Base-by-base conservation (phyloP, 2,888 invertebrate genomes). In the Pasiphila rectangulata region DNA sequence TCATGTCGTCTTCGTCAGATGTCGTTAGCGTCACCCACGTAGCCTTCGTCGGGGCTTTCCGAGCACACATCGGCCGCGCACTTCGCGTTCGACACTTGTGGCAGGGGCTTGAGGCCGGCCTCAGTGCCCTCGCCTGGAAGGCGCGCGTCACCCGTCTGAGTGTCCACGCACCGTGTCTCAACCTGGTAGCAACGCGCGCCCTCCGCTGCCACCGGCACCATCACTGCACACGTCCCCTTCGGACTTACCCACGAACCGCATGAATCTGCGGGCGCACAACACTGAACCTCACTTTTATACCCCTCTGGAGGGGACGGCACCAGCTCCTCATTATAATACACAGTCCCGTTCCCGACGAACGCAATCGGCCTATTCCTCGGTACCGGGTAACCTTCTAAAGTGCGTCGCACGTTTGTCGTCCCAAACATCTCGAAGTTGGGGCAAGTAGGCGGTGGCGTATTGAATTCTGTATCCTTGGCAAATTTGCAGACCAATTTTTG, bases 1-100 rank as follows among this genome's bases (percentile, higher is more conserved):
- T 87, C 84, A 69, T 70, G 81, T 61, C 87, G 84, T 63, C 87
- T 83, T 71, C 89, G 92, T 93, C 93, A 93, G 83, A 93, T 93
- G 70, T 93, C 93, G 66, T 92, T 91, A 51, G 92, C 91, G 68
- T 95, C 96, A 24, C 95, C 96, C 42, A 95, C 96, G 77, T 96
- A 96, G 10, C 95, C 96, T 79, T 96, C 96, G 73, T 96, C 96
- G 23, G 95, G 95, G 79, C 95, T 95, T 68, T 95, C 95, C 10
- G 94, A 93, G 63, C 82, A 91, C 62, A 87, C 89, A 77, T 81
- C 90, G 60, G 79, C 79, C 57, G 83, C 89, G 67, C 83, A 83
- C 69, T 88, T 90, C 64, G 81, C 83, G 67, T 83, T 85, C 52
- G 85, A 80, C 57, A 84, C 81, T 74, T 87, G 83, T 3, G 83